Evolutionary conservation across 2,888 invertebrate genomes (phyloP).

Genomic region (Polydrusus pterygomalis): DNA sequence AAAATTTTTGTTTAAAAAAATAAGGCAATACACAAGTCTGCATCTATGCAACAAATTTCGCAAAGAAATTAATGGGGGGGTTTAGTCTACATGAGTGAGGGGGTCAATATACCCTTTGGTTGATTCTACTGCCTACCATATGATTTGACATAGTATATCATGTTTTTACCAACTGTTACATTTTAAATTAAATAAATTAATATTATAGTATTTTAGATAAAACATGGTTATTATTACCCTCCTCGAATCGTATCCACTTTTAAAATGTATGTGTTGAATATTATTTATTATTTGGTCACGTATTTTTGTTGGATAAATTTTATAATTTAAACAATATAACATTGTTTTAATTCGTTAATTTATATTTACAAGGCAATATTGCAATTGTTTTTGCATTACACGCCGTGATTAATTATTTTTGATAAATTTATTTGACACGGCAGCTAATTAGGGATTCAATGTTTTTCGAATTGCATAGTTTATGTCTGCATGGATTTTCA

Average conservation of each 20-base stretch:
- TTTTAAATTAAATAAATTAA: conserved; percentile 23
- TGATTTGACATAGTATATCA: too few relatives aligned
- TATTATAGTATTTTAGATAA: conserved; percentile 27
- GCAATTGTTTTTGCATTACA: conserved; percentile 41
- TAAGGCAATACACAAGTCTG: too few relatives aligned
- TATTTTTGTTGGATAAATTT: conserved; percentile 52
- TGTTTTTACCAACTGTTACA: not conserved
- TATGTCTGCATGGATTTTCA: conserved; percentile 7
- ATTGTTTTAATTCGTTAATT: conserved; percentile 55
- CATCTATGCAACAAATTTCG: too few relatives aligned
- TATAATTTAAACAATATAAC: conserved; percentile 55
- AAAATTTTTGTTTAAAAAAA: too few relatives aligned
- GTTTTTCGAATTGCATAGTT: conserved; percentile 37
- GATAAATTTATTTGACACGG: conserved; percentile 42
- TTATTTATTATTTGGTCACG: conserved; percentile 53
- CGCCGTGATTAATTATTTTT: conserved; percentile 43
- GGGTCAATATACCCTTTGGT: too few relatives aligned
- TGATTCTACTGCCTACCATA: too few relatives aligned
- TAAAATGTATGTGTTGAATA: conserved; percentile 50
- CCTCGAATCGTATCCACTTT: conserved; percentile 17
- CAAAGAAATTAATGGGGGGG: too few relatives aligned
- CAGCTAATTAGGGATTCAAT: conserved; percentile 34
- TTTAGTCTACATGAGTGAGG: too few relatives aligned
- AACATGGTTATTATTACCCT: conserved; percentile 39
- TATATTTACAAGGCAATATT: conserved; percentile 53